Percentiles rank a stretch among this genome's conserved stretches.
These are phyloP conservation scores for Channa maculata DNA, from an alignment of 2,113 vertebrate genomes.

Conservation along the genomic window DNA sequence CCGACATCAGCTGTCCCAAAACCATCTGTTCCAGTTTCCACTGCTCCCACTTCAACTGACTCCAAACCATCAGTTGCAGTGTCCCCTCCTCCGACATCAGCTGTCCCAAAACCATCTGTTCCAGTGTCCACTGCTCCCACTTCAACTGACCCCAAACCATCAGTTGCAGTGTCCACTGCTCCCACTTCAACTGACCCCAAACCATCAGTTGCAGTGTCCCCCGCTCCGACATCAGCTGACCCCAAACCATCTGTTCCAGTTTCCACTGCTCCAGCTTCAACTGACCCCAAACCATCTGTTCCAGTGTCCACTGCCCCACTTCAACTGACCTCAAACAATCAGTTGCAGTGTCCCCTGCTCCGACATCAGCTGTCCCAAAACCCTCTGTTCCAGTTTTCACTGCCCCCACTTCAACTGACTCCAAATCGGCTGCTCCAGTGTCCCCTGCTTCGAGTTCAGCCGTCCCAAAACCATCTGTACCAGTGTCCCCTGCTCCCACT, in stretches of 20 bases:
- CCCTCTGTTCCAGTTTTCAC: neutral
- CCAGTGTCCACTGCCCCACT: neutral
- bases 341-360: neutral
- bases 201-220: no score
- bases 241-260: no score
- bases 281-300: neutral
- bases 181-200: no score
- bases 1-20: neutral
- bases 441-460: neutral
- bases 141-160: neutral
- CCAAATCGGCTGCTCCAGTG: neutral
- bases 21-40: neutral
- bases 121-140: neutral
- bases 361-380: neutral
- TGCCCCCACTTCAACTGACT: neutral
- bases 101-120: neutral
- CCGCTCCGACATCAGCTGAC: no score
- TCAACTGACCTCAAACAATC: neutral
- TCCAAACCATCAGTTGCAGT: neutral
- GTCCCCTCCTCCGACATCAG: neutral
- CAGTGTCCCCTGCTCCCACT: neutral
- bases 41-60: neutral
- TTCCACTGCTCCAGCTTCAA: no score
- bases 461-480: neutral
- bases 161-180: neutral